A percentile compares a stretch with the other conserved stretches of the same genome.
These are phyloP conservation scores for Ormyrus thymus DNA, from an alignment of 2,888 invertebrate genomes.

Conservation along the genomic window DNA sequence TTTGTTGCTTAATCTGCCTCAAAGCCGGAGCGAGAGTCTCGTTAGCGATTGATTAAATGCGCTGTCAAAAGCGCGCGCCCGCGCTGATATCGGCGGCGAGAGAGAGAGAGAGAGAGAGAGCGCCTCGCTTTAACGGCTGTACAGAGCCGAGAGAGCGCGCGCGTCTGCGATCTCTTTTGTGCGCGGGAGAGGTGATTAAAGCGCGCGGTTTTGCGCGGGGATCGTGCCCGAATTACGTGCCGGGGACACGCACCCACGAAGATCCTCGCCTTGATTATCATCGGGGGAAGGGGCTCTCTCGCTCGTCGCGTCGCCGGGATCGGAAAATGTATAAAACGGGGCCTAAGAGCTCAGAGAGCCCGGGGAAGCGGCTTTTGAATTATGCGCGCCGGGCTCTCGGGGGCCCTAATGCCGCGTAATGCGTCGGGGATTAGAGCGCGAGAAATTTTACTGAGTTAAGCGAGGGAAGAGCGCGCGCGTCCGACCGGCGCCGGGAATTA, in stretches of 20 bases:
- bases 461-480: background rate
- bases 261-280: background rate
- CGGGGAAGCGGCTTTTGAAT: conserved; percentile 27
- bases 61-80: conserved; percentile 43
- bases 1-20: conserved; percentile 51
- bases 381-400: conserved; percentile 1
- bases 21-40: conserved; percentile 33
- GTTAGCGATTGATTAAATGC: conserved; percentile 53
- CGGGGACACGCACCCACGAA: background rate
- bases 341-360: background rate
- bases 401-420: conserved; percentile 37
- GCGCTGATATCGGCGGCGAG: background rate
- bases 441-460: conserved; percentile 18
- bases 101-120: background rate
- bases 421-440: conserved; percentile 40
- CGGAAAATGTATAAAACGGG: background rate
- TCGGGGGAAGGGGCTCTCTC: background rate
- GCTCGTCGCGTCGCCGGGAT: background rate
- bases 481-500: conserved; percentile 21
- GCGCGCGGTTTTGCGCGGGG: conserved; percentile 22
- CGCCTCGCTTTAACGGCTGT: background rate
- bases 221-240: background rate
- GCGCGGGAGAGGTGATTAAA: conserved; percentile 16
- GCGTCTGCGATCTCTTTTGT: conserved; percentile 8
- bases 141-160: background rate